Evolutionary conservation across 1,140 invertebrate genomes (phyloP), one percentile per base, ranked within the genome.

Genomic region (Apolygus lucorum): DNA sequence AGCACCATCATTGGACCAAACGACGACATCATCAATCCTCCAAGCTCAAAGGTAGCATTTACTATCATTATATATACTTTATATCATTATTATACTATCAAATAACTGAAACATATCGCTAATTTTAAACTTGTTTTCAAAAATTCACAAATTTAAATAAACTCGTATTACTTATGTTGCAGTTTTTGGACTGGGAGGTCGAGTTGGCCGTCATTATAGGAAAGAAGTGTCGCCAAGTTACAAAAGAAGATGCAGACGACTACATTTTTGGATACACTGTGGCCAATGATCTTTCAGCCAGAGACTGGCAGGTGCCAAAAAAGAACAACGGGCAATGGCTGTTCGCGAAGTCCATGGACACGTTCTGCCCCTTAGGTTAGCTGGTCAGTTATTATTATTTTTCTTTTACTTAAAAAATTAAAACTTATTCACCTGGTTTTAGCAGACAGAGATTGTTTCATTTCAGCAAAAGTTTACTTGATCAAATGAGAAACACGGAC

Each of bases 181-280:
- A 71, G 67, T 87, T 88, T 82, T 84, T 95, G 2, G 93, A 95
- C 78, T 95, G 90, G 89, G 93, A 95, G 81, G 91, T 92, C 0
- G 93, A 96, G 76, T 76, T 96, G 34, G 88, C 86, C 0, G 87
- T 95, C 67, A 86, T 95, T 0, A 93, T 96, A 72, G 92, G 93
- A 24, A 91, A 89, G 78, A 84, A 82, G 73, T 88, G 87, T 11
- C 88, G 88, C 74, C 80, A 84, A 62, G 84, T 95, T 26, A 79
- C 83, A 34, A 84, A 84, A 59, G 81, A 86, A 1, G n/a, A 90
- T 34, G 91, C 90, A 0, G 84, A 88, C 72, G 83, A 92, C 21
- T 86, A 89, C 76, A 86, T 95, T 0, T 88, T 93, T 75, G 93
- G 93, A 0, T 95, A 92, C 74, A 92, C 90, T 0, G 83, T 94